Percentiles rank a stretch among this genome's conserved stretches.
Conservation (phyloP, 1,140 invertebrate species). For the Apocrypta bakeri region DNA sequence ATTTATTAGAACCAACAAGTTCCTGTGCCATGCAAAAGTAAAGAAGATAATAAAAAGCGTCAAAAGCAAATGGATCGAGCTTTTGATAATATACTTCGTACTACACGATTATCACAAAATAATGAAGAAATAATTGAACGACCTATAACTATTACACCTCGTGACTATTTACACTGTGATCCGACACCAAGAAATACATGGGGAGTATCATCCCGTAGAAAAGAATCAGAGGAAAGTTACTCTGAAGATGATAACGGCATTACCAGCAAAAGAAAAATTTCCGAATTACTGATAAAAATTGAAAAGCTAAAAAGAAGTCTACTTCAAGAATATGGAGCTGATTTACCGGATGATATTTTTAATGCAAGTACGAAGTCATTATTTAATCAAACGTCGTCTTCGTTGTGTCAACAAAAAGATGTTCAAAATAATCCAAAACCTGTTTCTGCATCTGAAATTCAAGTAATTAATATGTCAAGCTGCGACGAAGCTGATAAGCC, state of each 20-base stretch:
- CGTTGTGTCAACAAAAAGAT: constrained; percentile 16
- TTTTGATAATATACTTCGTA: constrained; percentile 56
- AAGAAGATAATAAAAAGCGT: constrained; percentile 55
- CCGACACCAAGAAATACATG: constrained; percentile 48
- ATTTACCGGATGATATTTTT: constrained; percentile 66
- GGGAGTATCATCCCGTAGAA: constrained; percentile 50
- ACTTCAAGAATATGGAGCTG: constrained; percentile 64
- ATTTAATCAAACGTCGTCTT: constrained; percentile 41
- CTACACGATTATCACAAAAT: constrained; percentile 2
- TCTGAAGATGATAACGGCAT: constrained; percentile 46
- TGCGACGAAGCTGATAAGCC: constrained; percentile 50
- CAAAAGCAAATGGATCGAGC: constrained; percentile 65
- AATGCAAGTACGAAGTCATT: constrained; percentile 61
- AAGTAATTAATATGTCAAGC: constrained; percentile 65
- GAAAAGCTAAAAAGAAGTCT: constrained; percentile 66
- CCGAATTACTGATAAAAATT: constrained; percentile 66
- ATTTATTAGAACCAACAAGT: constrained; percentile 49
- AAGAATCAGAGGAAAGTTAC: not conserved
- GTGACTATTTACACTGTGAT: constrained; percentile 36
- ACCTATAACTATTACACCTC: constrained; percentile 58
- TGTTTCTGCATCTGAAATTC: constrained; percentile 60
- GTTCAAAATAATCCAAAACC: constrained; percentile 18
- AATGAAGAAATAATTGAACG: constrained; percentile 52
- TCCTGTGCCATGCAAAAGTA: constrained; percentile 55
- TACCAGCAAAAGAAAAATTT: constrained; percentile 65